Evolutionary conservation across 2,888 invertebrate genomes (phyloP), one percentile per base, ranked within the genome.

Genomic region (Homarus gammarus): DNA sequence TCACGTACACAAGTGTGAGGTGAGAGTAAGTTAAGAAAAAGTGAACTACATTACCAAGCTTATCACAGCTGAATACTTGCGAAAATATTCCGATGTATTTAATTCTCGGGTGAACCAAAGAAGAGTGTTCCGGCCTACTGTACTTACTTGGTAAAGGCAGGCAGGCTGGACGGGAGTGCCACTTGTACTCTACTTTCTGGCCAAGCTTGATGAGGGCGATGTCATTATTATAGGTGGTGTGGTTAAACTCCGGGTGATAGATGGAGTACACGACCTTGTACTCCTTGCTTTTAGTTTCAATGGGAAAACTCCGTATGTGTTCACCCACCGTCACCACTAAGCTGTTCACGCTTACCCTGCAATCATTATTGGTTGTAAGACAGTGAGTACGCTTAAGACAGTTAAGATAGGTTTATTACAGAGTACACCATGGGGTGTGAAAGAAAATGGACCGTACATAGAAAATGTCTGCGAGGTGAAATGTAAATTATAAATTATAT

Each of bases 221-320:
- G 93, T 97, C 97, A 93, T 97, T 96, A 94, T 97, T 96, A 93
- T 96, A 97, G 44, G 95, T 96, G 93, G 95, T 95, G 61, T 95
- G 94, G 93, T 96, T 96, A 94, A 96, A 97, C 92, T 96, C 95
- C 44, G 95, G 95, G 92, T 97, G 96, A 91, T 95, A 94, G 12
- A 95, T 95, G 92, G 97, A 64, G n/a, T 93, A 93, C 0, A 92
- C 92, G 38, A 92, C 93, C 88, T 92, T 92, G 56, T 93, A 89
- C 12, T 91, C 89, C 27, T 75, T 61, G 64, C 87, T 91, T 31
- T 75, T 81, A 18, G 92, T 91, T 83, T 92, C 92, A 61, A 92
- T 91, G 18, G 92, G 92, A 68, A 92, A 91, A 61, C 89, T 91
- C 49, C 92, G 84, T 93, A 96, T 95, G 93, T 95, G 95, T 92